Evolutionary conservation across 2,888 invertebrate genomes (phyloP), one percentile per base, ranked within the genome.

Genomic region (Polia nebulosa): DNA sequence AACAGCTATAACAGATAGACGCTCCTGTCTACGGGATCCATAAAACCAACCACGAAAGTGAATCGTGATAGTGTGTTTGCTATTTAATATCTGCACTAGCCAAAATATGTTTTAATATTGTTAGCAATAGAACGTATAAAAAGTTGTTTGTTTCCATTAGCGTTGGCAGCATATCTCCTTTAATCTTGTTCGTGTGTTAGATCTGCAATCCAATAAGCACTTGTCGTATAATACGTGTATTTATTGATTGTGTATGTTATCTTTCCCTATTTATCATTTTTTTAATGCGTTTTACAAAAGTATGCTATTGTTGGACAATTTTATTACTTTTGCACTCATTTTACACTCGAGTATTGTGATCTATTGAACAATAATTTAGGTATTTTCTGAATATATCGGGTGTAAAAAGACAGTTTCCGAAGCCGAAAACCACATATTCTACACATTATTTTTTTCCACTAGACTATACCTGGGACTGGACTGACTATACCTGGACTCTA

Each of bases 131-230:
- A 39, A 49, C 29, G 47, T 15, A 51, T 39, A n/a, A 39, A 53
- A 58, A 45, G n/a, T 29, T 25, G 44, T 61, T 44, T 45, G 7
- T 45, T 69, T 70, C 39, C 39, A 71, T 70, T 70, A 34, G 47
- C 29, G 34, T 55, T 71, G 47, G 53, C 55, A 60, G 22, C 47
- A 47, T 36, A 29, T n/a, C 41, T 49, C 41, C 49, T 60, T 55
- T 71, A 60, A 60, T 71, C 49, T 71, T 60, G 11, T 41, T 59
- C 25, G 34, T 20, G 41, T 53, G 45, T 70, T 45, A 41, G 41
- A 70, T 55, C 11, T 55, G 27, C 29, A 55, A 29, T 60, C 47
- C 34, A 17, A 27, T 22, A 22, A 44, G 41, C 41, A 20, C 22
- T 64, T 36, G 7, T 49, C 8, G 13, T 39, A n/a, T 63, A 22